Evolutionary conservation across 1,140 invertebrate genomes (phyloP), one percentile per base, ranked within the genome.

Genomic region (Drosophila kohkoa): DNA sequence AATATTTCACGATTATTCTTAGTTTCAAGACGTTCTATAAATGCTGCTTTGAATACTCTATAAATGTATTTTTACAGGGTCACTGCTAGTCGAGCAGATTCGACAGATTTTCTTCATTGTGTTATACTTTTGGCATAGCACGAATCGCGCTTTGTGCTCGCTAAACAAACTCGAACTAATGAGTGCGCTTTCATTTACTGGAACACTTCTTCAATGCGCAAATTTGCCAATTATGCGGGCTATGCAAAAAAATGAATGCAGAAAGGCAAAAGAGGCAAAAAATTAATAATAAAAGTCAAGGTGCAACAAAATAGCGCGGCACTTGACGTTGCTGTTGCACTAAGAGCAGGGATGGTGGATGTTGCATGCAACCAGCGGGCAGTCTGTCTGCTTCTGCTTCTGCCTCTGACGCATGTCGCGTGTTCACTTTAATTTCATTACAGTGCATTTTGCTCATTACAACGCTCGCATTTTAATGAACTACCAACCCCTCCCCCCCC

Each of bases 381-480:
- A 83, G 83, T 88, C 83, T 63, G 58, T 49, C 38, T 20, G 32
- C 48, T 25, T 49, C 38, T 20, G 32, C 48, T 25, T 25, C 20
- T 25, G 20, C 41, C n/a, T 41, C 5, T 49, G 55, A 25, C n/a
- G 32, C 49, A 46, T 75, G 20, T 82, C 71, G 77, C 83, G 79
- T 88, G 85, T 69, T 89, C 75, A 77, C 81, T 76, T 88, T 88
- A 88, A 88, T 88, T 88, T 89, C 78, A 88, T 88, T 89, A 88
- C 78, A 59, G 15, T 75, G 75, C 86, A 88, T 85, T 88, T 81
- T 85, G 54, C 68, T 75, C 78, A 81, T 89, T 89, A 88, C 85
- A 89, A 30, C 55, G 81, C 77, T 80, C 79, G 78, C 75, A 79
- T 88, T 88, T 88, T 88, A 88, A 88, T 88, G 85, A 88, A 88